Evolutionary conservation across 2,797 vertebrate species (phyloP), one percentile per base, ranked within the genome.

Genomic region (Microchirus variegatus): DNA sequence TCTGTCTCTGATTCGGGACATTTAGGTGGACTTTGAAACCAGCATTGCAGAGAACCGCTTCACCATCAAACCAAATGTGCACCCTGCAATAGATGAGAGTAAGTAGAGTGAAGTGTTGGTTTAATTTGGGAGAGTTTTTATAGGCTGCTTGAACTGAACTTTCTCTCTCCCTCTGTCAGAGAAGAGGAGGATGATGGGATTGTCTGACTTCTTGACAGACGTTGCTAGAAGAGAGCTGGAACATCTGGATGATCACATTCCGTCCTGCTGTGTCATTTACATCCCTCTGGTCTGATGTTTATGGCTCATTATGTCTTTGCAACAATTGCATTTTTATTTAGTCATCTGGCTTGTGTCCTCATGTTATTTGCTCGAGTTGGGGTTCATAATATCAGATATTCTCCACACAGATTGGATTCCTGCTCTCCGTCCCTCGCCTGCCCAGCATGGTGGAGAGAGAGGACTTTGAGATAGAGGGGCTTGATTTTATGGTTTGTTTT

Each of bases 211-310:
- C 81, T 94, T 99, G 59, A 98, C 97, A 2, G 94, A 97, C 53
- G 95, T 99, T 19, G 98, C 97, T 46, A 90, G 78, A 75, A 92
- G 91, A 86, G 98, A 99, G 85, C 57, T 99, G 67, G 94, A 96
- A 60, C 90, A 91, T 14, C 91, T 99, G 77, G 96, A 98, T 47
- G 15, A 83, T 13, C 86, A 81, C 0, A 95, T 99, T 74, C 91
- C 95, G 7, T 96, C 94, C 18, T 99, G 98, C 77, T 94, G 92
- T 52, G 94, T 99, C 67, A 95, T 98, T 82, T 99, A 99, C 85
- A 96, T 99, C 69, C 98, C 98, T 67, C 87, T 99, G 95, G 95
- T 96, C 75, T 78, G 75, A 49, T 44, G n/a, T 46, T 62, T 18
- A 42, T 49, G 47, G 13, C 59, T 50, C 15, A 43, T 18, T 44